Evolutionary conservation across 2,888 invertebrate genomes (phyloP), one percentile per base, ranked within the genome.

Genomic region (Brenthis hecate): DNA sequence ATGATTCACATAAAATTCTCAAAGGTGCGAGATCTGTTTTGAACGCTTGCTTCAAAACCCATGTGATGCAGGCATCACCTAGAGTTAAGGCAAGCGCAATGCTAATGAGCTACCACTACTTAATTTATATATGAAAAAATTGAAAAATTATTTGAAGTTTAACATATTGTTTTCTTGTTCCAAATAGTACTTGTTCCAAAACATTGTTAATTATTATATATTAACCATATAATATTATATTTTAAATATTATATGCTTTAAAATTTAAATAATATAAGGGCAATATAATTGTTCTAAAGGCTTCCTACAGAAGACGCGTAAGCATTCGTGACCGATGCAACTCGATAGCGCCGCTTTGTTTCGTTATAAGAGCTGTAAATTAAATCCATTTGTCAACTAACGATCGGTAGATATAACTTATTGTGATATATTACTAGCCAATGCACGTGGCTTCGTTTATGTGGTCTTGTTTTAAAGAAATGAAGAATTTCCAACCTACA

Each of bases 301-400:
- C 48, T 47, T 50, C 50, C 8, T 43, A 43, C 28, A 28, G 28
- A 60, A 19, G 55, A 36, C 66, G 58, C 19, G 50, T 13, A 19
- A 50, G 77, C 77, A 82, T 87, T 91, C 91, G 91, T 91, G 91
- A 90, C 88, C 85, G 91, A 91, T 91, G 85, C 82, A 77, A 82
- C 79, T 73, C 75, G 91, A 91, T 91, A 91, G 82, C 85, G 69
- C 84, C 78, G 91, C 89, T 89, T 89, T 88, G 91, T 90, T 91
- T 91, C 89, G 88, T 85, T 90, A 90, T 88, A 88, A 90, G 88
- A 89, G 89, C 88, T 85, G 87, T 89, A 91, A 91, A 91, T 92
- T 92, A 91, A 91, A 91, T 91, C 91, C 91, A 91, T 92, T 91
- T 90, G 91, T 90, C 90, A 90, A 89, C 88, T 88, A 84, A 84